A percentile compares a stretch with the other conserved stretches of the same genome.
Evolutionary conservation across 2,113 vertebrate species (phyloP).

Genomic region (Cepphus grylle): DNA sequence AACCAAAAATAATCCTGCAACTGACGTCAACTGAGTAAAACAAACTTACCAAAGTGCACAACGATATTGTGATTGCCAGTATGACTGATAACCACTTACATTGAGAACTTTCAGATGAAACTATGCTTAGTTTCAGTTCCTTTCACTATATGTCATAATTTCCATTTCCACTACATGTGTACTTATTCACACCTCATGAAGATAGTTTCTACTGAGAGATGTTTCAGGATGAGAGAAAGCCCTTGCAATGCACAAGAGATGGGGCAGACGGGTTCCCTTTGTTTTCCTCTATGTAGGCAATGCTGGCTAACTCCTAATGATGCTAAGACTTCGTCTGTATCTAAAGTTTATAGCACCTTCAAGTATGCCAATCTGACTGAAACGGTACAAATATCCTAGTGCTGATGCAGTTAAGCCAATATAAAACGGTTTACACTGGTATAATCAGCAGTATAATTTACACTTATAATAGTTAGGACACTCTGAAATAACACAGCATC

Average conservation of each 20-base stretch:
- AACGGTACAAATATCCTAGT: background rate
- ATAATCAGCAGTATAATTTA: background rate
- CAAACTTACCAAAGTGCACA: background rate
- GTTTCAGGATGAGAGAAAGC: background rate
- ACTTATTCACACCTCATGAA: background rate
- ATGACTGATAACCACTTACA: background rate
- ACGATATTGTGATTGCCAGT: background rate
- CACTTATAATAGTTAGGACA: background rate
- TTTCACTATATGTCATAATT: background rate
- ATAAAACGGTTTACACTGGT: background rate
- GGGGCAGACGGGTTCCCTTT: background rate
- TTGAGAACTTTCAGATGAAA: background rate
- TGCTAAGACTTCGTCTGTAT: background rate
- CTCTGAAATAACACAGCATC: background rate
- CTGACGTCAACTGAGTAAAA: background rate
- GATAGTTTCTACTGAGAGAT: background rate
- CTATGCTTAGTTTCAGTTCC: background rate
- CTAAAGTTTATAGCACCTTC: background rate
- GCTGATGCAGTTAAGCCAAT: background rate
- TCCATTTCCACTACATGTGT: background rate
- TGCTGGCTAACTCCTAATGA: background rate
- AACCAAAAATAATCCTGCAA: background rate
- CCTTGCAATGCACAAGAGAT: background rate
- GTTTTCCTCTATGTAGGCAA: background rate
- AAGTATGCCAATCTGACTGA: background rate